Percentiles rank a stretch among this genome's conserved stretches.
Conservation (phyloP, 2,797 vertebrate genomes). For the Galago senegalensis region DNA sequence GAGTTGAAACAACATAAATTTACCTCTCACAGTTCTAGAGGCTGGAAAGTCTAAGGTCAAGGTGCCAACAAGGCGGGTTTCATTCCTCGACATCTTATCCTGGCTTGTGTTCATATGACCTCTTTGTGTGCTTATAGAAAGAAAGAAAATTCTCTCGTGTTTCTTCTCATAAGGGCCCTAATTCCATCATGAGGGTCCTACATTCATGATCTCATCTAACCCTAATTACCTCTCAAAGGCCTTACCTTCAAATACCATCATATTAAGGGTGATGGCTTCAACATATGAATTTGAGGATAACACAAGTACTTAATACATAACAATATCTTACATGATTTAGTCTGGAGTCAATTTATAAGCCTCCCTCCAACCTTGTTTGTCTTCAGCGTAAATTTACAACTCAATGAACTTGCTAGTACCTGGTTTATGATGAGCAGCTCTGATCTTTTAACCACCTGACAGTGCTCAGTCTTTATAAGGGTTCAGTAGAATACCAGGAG, state of each 20-base stretch:
- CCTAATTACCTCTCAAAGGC: neutral
- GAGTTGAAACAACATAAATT: neutral
- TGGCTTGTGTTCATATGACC: neutral
- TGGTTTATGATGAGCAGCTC: neutral
- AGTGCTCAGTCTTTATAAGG: neutral
- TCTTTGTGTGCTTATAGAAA: neutral
- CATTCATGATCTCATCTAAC: neutral
- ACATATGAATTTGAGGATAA: neutral
- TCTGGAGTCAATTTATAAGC: neutral
- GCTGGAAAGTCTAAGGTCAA: neutral
- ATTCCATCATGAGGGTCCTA: neutral
- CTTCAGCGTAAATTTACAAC: neutral
- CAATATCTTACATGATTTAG: conserved; percentile 10
- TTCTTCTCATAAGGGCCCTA: neutral
- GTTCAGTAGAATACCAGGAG: neutral
- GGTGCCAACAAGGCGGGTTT: neutral
- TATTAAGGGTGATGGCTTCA: neutral
- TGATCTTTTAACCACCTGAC: neutral
- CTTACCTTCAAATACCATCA: neutral
- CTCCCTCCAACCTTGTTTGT: accelerated
- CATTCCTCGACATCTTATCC: neutral
- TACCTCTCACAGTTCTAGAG: neutral
- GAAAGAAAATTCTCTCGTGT: neutral
- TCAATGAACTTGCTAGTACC: neutral
- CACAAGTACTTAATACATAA: neutral